These are phyloP conservation scores for Hemibagrus wyckioides DNA, from an alignment of 2,113 vertebrate genomes.

Conservation along the genomic window DNA sequence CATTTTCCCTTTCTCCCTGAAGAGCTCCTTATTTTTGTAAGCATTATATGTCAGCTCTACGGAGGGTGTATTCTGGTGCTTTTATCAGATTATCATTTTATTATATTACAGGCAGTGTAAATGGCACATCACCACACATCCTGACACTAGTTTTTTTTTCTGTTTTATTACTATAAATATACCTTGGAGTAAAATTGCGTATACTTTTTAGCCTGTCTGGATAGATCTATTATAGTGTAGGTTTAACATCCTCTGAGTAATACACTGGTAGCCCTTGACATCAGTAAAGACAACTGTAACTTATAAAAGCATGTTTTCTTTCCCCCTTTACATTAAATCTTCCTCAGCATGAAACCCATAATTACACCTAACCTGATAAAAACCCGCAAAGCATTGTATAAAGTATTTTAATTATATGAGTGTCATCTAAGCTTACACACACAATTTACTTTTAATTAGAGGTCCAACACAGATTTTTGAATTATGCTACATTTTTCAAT, in stretches of 20 bases:
- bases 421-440: constrained; percentile 24
- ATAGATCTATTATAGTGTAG: background rate
- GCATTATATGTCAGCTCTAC: constrained; percentile 17
- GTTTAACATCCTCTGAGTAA: constrained; percentile 20
- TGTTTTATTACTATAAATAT: constrained; percentile 36
- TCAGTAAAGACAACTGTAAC: constrained; percentile 17
- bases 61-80: background rate
- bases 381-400: constrained; percentile 22
- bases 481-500: constrained; percentile 35
- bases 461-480: constrained; percentile 39
- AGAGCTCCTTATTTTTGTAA: background rate
- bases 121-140: background rate
- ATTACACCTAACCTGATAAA: constrained; percentile 28
- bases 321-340: background rate
- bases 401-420: constrained; percentile 29
- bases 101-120: constrained; percentile 15
- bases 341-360: constrained; percentile 9
- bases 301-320: background rate
- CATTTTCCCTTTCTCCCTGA: background rate
- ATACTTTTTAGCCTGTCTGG: constrained; percentile 7
- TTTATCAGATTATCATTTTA: background rate
- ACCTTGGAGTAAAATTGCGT: constrained; percentile 18
- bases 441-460: constrained; percentile 44
- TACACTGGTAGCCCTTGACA: constrained; percentile 9
- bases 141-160: constrained; percentile 12